These are phyloP conservation scores for Euphydryas editha DNA, from an alignment of 2,888 invertebrate genomes.

Conservation along the genomic window DNA sequence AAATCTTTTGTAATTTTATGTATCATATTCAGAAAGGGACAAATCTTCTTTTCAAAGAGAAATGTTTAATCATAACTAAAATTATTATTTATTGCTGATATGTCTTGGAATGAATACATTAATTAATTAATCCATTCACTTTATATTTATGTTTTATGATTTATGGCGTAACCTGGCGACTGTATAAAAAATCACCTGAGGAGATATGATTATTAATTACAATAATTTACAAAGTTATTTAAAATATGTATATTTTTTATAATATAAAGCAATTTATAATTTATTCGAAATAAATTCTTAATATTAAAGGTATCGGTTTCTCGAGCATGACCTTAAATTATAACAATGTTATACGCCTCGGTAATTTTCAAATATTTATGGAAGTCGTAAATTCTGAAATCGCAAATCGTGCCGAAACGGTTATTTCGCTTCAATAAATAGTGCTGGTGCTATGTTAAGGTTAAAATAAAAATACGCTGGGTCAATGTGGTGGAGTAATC, in stretches of 20 bases:
- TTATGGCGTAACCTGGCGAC: neutral
- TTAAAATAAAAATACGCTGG: conserved; percentile 26
- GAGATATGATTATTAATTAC: neutral
- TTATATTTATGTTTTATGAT: neutral
- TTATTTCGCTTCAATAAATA: conserved; percentile 39
- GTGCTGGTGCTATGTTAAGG: conserved; percentile 22
- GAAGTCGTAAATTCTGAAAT: conserved; percentile 40
- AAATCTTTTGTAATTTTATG: neutral
- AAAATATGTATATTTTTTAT: neutral
- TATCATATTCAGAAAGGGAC: neutral
- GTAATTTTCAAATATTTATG: conserved; percentile 42
- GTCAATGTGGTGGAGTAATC: conserved; percentile 2
- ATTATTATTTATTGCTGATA: neutral
- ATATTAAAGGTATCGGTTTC: conserved; percentile 29
- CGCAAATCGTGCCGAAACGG: conserved; percentile 42
- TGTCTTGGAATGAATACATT: neutral
- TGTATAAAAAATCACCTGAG: neutral
- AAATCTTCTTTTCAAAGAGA: neutral
- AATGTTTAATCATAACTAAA: neutral
- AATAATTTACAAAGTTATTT: neutral
- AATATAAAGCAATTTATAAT: conserved; percentile 14
- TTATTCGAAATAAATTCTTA: conserved; percentile 29
- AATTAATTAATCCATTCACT: conserved; percentile 5
- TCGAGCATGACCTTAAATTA: conserved; percentile 33
- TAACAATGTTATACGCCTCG: conserved; percentile 32